These are phyloP conservation scores for Apostichopus californicus DNA, from an alignment of 35 echinoderm and acorn worm species.

Conservation along the genomic window DNA sequence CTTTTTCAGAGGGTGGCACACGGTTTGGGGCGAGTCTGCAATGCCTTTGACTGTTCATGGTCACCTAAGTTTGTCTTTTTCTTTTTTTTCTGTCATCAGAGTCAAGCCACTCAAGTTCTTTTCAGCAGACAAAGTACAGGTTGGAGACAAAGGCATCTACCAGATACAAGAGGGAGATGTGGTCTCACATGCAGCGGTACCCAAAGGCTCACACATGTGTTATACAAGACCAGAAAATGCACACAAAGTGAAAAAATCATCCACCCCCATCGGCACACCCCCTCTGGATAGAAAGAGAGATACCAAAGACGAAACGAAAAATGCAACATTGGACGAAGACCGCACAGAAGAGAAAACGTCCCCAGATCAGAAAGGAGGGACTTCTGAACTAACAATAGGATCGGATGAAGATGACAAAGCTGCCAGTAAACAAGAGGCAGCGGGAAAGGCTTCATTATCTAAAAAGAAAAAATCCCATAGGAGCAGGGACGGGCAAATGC, in stretches of 20 bases:
- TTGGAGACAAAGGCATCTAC: conserved; percentile 94
- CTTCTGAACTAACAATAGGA: neutral
- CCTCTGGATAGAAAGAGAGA: neutral
- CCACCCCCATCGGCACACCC: too few relatives aligned
- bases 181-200: conserved; percentile 52
- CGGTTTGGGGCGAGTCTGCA: too few relatives aligned
- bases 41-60: too few relatives aligned
- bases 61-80: neutral
- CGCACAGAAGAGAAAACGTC: neutral
- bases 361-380: too few relatives aligned
- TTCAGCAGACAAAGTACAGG: conserved; percentile 81
- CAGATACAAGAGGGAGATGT: conserved; percentile 60
- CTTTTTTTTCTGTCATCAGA: conserved; percentile 44
- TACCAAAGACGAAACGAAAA: neutral
- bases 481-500: neutral
- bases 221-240: conserved; percentile 58
- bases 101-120: conserved; percentile 75
- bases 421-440: neutral
- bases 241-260: neutral
- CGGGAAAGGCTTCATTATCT: neutral
- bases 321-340: neutral
- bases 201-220: conserved; percentile 61
- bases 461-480: neutral
- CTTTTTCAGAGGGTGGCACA: too few relatives aligned
- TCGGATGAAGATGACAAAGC: neutral